These are phyloP conservation scores for Thereva nobilitata DNA, from an alignment of 2,888 invertebrate genomes.

Conservation along the genomic window DNA sequence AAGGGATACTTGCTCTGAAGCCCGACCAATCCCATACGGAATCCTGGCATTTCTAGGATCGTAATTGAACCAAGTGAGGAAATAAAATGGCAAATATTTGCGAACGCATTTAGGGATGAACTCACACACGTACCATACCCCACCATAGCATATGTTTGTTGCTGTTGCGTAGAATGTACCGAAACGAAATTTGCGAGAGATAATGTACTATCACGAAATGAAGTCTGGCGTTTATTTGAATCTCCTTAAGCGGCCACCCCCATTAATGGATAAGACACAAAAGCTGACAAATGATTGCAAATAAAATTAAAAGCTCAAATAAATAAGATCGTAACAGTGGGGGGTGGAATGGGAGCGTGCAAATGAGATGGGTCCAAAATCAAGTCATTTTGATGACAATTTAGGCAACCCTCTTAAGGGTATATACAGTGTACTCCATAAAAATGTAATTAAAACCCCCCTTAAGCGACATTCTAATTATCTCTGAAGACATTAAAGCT, in stretches of 20 bases:
- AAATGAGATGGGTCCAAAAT: constrained; percentile 26
- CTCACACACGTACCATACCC: too few species aligned
- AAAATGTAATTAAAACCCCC: constrained; percentile 42
- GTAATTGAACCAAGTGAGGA: constrained; percentile 39
- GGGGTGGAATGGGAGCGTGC: neutral
- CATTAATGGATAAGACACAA: neutral
- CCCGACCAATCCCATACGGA: too few species aligned
- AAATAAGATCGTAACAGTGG: constrained; percentile 30
- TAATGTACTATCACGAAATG: neutral
- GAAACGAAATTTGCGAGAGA: constrained; percentile 12
- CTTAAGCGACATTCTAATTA: constrained; percentile 42
- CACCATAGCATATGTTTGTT: constrained; percentile 4
- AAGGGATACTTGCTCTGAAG: too few species aligned
- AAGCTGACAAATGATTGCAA: constrained; percentile 36
- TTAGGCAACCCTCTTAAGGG: constrained; percentile 15
- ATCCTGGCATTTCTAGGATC: neutral
- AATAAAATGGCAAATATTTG: constrained; percentile 37
- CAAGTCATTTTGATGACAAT: constrained; percentile 31
- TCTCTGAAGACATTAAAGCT: constrained; percentile 40
- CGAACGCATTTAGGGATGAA: too few species aligned
- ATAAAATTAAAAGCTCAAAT: constrained; percentile 42
- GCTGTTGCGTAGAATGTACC: neutral
- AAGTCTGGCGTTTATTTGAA: neutral
- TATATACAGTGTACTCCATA: constrained; percentile 22
- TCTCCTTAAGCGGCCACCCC: neutral